These are phyloP conservation scores for Tinea trinotella DNA, from an alignment of 2,888 invertebrate species.

Conservation along the genomic window DNA sequence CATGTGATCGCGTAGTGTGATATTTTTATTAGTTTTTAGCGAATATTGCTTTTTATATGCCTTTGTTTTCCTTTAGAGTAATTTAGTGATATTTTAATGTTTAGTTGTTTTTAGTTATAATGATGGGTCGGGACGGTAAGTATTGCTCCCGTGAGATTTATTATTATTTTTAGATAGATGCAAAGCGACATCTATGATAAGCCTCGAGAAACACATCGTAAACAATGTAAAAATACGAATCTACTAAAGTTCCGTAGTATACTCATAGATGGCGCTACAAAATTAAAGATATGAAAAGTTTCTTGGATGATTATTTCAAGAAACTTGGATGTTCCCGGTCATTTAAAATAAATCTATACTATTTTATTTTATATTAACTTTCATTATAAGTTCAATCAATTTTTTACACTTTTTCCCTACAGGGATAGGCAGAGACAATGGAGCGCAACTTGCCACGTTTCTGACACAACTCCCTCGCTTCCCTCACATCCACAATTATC, in stretches of 20 bases:
- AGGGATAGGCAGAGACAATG: no score
- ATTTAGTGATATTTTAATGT: neutral
- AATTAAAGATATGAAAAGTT: neutral
- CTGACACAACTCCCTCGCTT: no score
- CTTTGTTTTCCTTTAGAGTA: neutral
- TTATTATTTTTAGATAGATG: neutral
- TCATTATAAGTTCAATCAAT: no score
- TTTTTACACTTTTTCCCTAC: no score
- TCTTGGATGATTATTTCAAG: no score
- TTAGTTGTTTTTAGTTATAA: slow-evolving; percentile 5
- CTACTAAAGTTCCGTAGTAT: neutral
- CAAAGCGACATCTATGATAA: slow-evolving; percentile 10
- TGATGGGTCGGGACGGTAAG: slow-evolving; percentile 13
- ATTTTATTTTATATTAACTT: no score
- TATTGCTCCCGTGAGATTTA: neutral
- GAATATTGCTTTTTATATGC: neutral
- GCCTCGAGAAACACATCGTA: neutral
- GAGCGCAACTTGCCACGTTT: no score
- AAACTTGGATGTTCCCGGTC: no score
- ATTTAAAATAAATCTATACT: no score
- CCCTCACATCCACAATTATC: no score
- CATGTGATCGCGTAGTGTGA: slow-evolving; percentile 46
- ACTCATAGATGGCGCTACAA: slow-evolving; percentile 3
- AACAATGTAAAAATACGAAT: neutral
- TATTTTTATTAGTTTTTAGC: neutral